Percentiles rank a stretch among this genome's conserved stretches.
Evolutionary conservation across 2,113 vertebrate genomes (phyloP).

Genomic region (Rhipidura dahli): DNA sequence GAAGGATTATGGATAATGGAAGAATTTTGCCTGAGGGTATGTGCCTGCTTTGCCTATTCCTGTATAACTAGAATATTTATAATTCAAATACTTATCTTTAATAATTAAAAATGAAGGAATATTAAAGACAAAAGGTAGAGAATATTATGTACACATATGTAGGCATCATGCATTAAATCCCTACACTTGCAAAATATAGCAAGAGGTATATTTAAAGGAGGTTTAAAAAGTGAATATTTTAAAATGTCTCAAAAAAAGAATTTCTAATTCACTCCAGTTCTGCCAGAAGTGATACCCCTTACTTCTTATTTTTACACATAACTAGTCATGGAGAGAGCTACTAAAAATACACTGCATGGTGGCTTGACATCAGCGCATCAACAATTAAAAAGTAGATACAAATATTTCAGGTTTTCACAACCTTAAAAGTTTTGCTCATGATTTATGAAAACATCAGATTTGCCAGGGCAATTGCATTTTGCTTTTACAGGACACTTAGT

Average conservation of each 20-base stretch:
- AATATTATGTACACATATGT: conserved; percentile 89
- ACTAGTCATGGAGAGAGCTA: conserved; percentile 62
- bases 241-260: conserved; percentile 76
- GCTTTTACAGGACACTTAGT: conserved; percentile 63
- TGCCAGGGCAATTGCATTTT: conserved; percentile 63
- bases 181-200: conserved; percentile 84
- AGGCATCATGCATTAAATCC: conserved; percentile 82
- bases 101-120: conserved; percentile 99
- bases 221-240: conserved; percentile 80
- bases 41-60: conserved; percentile 99
- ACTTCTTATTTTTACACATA: conserved; percentile 72
- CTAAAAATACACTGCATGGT: conserved; percentile 76
- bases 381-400: conserved; percentile 79
- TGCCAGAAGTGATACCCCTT: conserved; percentile 74
- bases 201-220: conserved; percentile 79
- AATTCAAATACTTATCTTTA: conserved; percentile 99
- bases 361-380: conserved; percentile 74
- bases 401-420: conserved; percentile 72
- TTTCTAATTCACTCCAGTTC: conserved; percentile 80
- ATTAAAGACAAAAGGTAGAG: conserved; percentile 95
- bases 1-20: conserved; percentile 99
- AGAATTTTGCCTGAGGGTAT: conserved; percentile 98
- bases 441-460: conserved; percentile 65
- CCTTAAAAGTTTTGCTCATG: conserved; percentile 56
- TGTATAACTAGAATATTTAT: conserved; percentile 99